Percentiles rank a stretch among this genome's conserved stretches.
These are phyloP conservation scores for Phthorimaea operculella DNA, from an alignment of 1,140 invertebrate species.

Conservation along the genomic window DNA sequence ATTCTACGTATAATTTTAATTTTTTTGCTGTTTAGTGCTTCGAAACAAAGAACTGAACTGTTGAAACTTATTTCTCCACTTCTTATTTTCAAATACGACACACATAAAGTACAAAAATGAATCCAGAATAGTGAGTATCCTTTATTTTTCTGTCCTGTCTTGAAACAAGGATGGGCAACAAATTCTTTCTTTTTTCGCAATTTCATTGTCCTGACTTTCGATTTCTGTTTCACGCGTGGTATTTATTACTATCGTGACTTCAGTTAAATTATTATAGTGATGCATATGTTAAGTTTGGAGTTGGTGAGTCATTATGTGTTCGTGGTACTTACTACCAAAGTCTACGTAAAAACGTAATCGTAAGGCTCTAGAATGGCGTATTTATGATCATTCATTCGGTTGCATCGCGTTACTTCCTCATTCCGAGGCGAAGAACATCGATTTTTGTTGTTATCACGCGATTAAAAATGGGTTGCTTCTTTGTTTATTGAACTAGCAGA, in stretches of 20 bases:
- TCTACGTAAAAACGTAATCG: constrained; percentile 55
- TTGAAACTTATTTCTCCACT: constrained; percentile 36
- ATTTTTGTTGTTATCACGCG: constrained; percentile 1
- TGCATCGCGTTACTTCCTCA: constrained; percentile 15
- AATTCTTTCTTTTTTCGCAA: constrained; percentile 43
- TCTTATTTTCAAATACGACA: constrained; percentile 45
- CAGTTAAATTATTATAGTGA: background rate
- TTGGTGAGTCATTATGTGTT: constrained; percentile 57
- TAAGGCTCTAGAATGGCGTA: constrained; percentile 51
- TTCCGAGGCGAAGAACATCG: background rate
- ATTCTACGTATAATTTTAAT: constrained; percentile 61
- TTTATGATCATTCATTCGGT: constrained; percentile 24
- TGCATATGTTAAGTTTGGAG: constrained; percentile 3
- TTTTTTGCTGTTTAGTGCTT: constrained; percentile 58
- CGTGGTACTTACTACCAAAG: constrained; percentile 34
- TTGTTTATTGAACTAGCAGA: background rate
- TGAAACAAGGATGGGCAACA: constrained; percentile 46
- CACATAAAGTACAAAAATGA: constrained; percentile 62
- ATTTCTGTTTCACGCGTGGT: background rate
- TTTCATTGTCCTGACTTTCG: constrained; percentile 26
- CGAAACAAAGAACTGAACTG: constrained; percentile 55
- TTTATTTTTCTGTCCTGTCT: constrained; percentile 32
- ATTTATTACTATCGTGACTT: background rate
- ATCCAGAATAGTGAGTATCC: constrained; percentile 65
- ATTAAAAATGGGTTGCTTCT: background rate